Evolutionary conservation across 2,113 vertebrate genomes (phyloP), one percentile per base, ranked within the genome.

Genomic region (Atrichornis clamosus): DNA sequence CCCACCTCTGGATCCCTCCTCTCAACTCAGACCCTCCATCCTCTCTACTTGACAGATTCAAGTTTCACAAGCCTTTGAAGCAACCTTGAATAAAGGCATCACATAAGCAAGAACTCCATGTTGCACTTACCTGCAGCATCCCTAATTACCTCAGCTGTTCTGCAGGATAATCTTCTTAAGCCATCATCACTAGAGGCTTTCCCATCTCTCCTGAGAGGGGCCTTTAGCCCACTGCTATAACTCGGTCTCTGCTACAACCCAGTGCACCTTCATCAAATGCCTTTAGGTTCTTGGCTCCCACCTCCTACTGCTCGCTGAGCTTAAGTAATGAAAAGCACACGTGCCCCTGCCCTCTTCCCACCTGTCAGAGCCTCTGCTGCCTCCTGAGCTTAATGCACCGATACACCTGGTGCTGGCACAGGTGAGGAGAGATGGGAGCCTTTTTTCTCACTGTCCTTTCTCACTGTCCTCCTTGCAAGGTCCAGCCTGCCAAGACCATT

Each of bases 131-230:
- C 68, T 87, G 46, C 5, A 3, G 28, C 32, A n/a, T 41, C 19
- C 14, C 16, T 10, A 9, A 18, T 32, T 11, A 9, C 10, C 4
- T 55, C 37, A 16, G 10, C 22, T 49, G 19, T 49, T 32, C 41
- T 41, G 9, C 23, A 59, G 56, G 14, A 49, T 3, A 2, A 2
- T 12, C 65, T 73, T 70, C 65, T 30, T 11, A 33, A 69, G 26
- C 26, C 26, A 63, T 13, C 14, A 3, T 11, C 16, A 4, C n/a
- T 69, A 4, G 2, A 58, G 9, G 2, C 13, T 35, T 65, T 37
- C 11, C 11, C 2, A 14, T 6, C 46, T 62, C 15, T 49, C 13
- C 24, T 17, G 10, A 24, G 18, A 17, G 2, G 0, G 0, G 11
- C 16, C 3, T 28, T 86, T 69, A 52, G 2, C 32, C 23, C 23